Evolutionary conservation across 2,113 vertebrate genomes (phyloP).

Genomic region (Pithys albifrons): DNA sequence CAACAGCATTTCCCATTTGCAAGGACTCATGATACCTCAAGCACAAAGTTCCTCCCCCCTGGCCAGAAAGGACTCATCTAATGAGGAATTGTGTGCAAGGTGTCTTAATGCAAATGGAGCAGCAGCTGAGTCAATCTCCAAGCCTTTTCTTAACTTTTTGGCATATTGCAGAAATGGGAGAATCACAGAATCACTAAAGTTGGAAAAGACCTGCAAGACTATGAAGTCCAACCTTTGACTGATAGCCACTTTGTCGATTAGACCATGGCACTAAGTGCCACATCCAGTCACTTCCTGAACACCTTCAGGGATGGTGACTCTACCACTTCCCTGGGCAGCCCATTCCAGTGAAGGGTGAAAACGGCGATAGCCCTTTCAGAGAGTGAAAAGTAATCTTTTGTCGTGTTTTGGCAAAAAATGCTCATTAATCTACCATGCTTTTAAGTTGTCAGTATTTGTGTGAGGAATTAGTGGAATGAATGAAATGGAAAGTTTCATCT

Average conservation of each 20-base stretch:
- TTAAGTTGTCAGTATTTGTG: not conserved
- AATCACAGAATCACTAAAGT: not conserved
- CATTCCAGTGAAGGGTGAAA: not conserved
- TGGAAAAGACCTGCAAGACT: not conserved
- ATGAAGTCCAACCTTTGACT: not conserved
- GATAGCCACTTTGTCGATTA: not conserved
- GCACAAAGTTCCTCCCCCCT: not conserved
- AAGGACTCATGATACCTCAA: rapidly evolving
- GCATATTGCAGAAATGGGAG: not conserved
- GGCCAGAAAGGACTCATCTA: not conserved
- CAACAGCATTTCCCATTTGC: not conserved
- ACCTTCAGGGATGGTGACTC: not conserved
- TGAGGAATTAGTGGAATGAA: not conserved
- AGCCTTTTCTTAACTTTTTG: not conserved
- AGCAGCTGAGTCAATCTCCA: not conserved
- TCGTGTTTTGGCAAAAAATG: not conserved
- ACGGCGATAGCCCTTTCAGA: not conserved
- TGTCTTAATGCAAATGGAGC: rapidly evolving
- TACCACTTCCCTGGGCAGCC: not conserved
- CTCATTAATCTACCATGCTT: not conserved
- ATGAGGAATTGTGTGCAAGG: not conserved
- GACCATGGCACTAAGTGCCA: not conserved
- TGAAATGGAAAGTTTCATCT: not conserved
- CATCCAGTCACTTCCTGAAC: not conserved
- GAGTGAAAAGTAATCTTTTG: not conserved